Evolutionary conservation across 1,140 invertebrate genomes (phyloP).

Genomic region (Pentalonia nigronervosa): DNA sequence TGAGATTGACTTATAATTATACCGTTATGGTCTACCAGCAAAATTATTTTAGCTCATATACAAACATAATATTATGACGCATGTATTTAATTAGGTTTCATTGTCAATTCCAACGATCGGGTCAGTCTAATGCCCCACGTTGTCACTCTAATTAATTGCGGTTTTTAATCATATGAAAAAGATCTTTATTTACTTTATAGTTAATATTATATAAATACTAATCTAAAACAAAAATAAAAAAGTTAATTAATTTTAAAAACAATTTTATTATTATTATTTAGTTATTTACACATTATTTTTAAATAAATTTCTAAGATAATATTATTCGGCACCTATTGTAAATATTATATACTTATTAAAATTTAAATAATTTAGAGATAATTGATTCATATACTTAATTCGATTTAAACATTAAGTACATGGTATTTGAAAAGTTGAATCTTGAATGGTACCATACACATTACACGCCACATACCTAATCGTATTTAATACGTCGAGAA

Average conservation of each 20-base stretch:
- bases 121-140: not conserved
- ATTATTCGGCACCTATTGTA: not conserved
- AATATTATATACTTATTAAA: too few relatives aligned
- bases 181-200: not conserved
- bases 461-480: too few relatives aligned
- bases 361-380: too few relatives aligned
- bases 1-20: not conserved
- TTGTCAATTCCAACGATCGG: not conserved
- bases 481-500: not conserved
- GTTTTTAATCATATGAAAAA: not conserved
- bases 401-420: not conserved
- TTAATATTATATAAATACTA: not conserved
- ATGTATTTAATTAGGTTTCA: not conserved
- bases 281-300: not conserved
- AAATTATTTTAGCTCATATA: not conserved
- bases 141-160: not conserved
- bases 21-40: not conserved
- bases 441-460: not conserved
- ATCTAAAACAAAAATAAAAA: not conserved
- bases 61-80: not conserved
- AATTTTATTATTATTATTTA: not conserved
- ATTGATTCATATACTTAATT: too few relatives aligned
- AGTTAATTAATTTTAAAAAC: conserved; percentile 2
- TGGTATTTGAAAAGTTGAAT: not conserved
- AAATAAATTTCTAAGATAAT: not conserved